Percentiles rank a stretch among this genome's conserved stretches.
phyloP scores from a whole-genome alignment of 2,888 invertebrate species.

The Octonoba sinensis region DNA sequence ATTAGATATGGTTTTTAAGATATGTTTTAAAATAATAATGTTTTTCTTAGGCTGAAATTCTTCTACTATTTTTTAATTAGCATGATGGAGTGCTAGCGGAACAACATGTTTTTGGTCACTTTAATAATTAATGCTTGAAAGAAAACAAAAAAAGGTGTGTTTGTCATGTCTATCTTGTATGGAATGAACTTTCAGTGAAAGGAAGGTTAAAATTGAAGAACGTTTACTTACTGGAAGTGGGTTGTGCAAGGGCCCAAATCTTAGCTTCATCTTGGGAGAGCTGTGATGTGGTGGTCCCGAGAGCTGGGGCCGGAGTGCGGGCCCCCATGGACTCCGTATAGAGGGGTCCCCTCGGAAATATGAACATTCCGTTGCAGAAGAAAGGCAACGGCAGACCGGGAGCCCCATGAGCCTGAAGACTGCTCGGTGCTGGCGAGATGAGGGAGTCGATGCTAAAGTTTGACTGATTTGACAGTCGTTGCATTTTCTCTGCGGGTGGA shows the following conservation, averaged over 20 bases:
- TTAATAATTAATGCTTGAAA: not conserved
- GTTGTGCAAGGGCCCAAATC: slow-evolving; percentile 35
- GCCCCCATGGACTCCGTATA: slow-evolving; percentile 5
- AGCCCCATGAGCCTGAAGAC: slow-evolving; percentile 10
- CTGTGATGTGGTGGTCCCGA: too few relatives aligned
- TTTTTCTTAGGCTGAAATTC: too few relatives aligned
- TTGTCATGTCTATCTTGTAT: too few relatives aligned
- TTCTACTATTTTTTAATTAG: too few relatives aligned
- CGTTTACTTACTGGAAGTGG: slow-evolving; percentile 14
- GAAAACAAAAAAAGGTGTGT: too few relatives aligned
- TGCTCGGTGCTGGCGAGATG: slow-evolving; percentile 29
- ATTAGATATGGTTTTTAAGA: too few relatives aligned
- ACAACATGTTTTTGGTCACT: too few relatives aligned
- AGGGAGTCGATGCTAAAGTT: slow-evolving; percentile 45
- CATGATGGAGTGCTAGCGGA: too few relatives aligned
- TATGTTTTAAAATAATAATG: too few relatives aligned
- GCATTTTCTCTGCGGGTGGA: slow-evolving; percentile 10
- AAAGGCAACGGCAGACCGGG: slow-evolving; percentile 33
- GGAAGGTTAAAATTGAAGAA: not conserved
- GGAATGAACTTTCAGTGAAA: too few relatives aligned
- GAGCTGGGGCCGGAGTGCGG: too few relatives aligned
- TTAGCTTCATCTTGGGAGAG: not conserved
- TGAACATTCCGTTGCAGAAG: slow-evolving; percentile 46
- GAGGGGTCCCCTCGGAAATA: slow-evolving; percentile 39
- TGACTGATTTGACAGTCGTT: slow-evolving; percentile 43